Base-by-base conservation (phyloP, 30 jellyfish, hydroid and myxozoan species). In the Pelagia noctiluca region DNA sequence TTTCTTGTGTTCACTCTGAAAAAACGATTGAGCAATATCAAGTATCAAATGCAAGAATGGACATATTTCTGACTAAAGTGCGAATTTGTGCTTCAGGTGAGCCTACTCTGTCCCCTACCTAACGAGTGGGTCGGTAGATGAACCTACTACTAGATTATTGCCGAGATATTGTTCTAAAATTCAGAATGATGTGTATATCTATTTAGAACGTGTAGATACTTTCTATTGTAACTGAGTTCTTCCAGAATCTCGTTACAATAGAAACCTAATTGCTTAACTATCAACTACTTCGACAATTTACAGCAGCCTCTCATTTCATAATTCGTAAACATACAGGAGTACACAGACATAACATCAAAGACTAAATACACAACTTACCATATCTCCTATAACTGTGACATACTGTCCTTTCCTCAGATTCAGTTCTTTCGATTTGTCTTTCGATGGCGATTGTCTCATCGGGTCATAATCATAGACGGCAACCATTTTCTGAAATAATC, bases 401-500 rank as follows among this genome's bases (percentile, higher is more conserved):
- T 80, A 93, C 78, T 93, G 97, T 18, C 98, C 98, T 76, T 93
- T 87, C 50, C 83, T 87, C 68, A 93, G 71, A 33, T 82, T 76
- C 26, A 93, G 84, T 76, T 93, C 98, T 34, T 84, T 83, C 0
- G 89, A 88, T 30, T 86, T 92, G 69, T 84, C 92, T n/a, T 71
- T 82, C 0, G 97, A 84, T 33, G 97, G 91, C 18, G 96, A 74
- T 32, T 83, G 84, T 35, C 68, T 75, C 34, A 76, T 31, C n/a
- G 97, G 98, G 49, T 91, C 98, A 64, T 91, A 91, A 66, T 91
- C 96, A 61, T 73, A 91, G 35, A 83, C 64, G 12, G 98, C 98
- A 13, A 85, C 91, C 95, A 84, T 84, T 72, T 82, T 82, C 92
- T 82, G 81, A 3, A 52, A 52, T 3, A 30, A 52, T n/a, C n/a